Evolutionary conservation across 2,113 vertebrate genomes (phyloP).

Genomic region (Carassius carassius): DNA sequence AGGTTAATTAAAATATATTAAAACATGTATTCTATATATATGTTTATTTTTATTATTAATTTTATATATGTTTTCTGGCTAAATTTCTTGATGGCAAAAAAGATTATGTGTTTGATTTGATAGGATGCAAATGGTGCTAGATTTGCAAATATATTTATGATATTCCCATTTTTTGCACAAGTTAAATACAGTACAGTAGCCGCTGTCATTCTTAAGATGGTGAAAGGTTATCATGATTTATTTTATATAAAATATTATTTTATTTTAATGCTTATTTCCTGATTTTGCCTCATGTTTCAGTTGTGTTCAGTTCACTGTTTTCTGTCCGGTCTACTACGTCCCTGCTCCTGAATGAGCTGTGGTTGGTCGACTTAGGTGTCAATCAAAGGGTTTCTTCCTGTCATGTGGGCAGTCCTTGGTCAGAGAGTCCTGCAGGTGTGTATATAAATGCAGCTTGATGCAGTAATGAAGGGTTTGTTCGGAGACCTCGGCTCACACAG

Average conservation of each 20-base stretch:
- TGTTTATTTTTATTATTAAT: no score
- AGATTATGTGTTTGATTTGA: not conserved
- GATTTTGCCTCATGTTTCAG: no score
- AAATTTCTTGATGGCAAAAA: not conserved
- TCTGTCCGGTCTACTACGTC: no score
- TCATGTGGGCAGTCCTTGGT: not conserved
- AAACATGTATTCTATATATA: no score
- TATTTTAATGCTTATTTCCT: no score
- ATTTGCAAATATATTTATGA: not conserved
- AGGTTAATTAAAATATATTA: no score
- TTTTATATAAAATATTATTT: no score
- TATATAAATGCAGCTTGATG: not conserved
- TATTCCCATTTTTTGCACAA: not conserved
- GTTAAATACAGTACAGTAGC: not conserved
- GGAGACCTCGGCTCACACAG: not conserved
- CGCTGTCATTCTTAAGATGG: not conserved
- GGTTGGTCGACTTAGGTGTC: not conserved
- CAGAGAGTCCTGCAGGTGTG: not conserved
- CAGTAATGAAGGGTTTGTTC: not conserved
- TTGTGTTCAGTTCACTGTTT: no score
- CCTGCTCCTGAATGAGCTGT: not conserved
- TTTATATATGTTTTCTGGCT: not conserved
- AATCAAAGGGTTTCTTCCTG: not conserved
- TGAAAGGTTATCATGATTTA: no score
- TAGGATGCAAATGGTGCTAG: not conserved